A percentile compares a stretch with the other conserved stretches of the same genome.
Evolutionary conservation across 1,140 invertebrate genomes (phyloP).

Genomic region (Geopemphigus sp.): DNA sequence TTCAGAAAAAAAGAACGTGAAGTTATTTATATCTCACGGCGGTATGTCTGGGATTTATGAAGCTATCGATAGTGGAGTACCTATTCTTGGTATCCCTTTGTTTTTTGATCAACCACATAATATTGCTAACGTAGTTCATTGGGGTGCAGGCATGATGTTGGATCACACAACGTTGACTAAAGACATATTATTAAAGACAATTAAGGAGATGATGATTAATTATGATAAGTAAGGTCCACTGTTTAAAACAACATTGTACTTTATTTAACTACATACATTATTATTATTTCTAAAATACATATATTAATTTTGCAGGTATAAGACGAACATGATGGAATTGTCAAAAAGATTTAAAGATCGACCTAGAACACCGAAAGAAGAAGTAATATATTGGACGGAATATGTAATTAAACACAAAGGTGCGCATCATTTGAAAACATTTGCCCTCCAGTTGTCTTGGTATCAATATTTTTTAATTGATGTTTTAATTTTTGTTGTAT

Average conservation of each 20-base stretch:
- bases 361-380: slow-evolving; percentile 58
- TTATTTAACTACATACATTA: neutral
- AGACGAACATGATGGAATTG: slow-evolving; percentile 41
- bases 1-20: slow-evolving; percentile 58
- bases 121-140: slow-evolving; percentile 20
- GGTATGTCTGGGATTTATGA: slow-evolving; percentile 63
- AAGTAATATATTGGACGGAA: slow-evolving; percentile 65
- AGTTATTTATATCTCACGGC: slow-evolving; percentile 65
- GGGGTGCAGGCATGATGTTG: slow-evolving; percentile 32
- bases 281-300: neutral
- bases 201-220: slow-evolving; percentile 35
- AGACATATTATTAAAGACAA: slow-evolving; percentile 37
- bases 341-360: slow-evolving; percentile 51
- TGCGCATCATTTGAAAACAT: slow-evolving; percentile 60
- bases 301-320: slow-evolving; percentile 44
- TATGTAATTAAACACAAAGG: slow-evolving; percentile 63
- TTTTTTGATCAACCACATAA: slow-evolving; percentile 59
- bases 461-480: slow-evolving; percentile 65
- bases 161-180: slow-evolving; percentile 34
- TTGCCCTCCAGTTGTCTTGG: slow-evolving; percentile 60
- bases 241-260: neutral
- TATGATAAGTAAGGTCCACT: slow-evolving; percentile 28
- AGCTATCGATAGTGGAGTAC: slow-evolving; percentile 60
- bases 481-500: slow-evolving; percentile 44
- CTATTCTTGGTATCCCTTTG: slow-evolving; percentile 64